phyloP scores from a whole-genome alignment of 1,140 invertebrate species.

The Neotoxoptera formosana region DNA sequence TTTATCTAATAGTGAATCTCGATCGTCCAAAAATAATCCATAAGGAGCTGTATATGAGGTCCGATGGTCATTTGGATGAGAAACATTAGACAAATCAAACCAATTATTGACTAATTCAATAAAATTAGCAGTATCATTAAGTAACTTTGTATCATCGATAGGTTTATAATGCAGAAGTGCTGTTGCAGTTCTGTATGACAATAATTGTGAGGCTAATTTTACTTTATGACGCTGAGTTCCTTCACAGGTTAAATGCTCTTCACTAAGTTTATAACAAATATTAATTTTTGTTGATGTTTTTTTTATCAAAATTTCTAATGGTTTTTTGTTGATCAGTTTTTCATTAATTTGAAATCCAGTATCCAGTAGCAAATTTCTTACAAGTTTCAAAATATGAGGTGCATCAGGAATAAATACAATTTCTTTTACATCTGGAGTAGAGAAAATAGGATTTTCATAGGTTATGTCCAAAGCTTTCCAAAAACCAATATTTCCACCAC shows the following conservation, averaged over 20 bases:
- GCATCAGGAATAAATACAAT: not conserved
- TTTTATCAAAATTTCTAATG: not conserved
- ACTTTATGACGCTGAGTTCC: not conserved
- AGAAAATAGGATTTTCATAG: slow-evolving; percentile 58
- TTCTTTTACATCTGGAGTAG: slow-evolving; percentile 60
- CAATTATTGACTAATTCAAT: not conserved
- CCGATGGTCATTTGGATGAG: not conserved
- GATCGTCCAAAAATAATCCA: not conserved
- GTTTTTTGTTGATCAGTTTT: not conserved
- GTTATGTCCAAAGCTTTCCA: slow-evolving; percentile 62
- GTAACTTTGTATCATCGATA: not conserved
- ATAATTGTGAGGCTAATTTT: not conserved
- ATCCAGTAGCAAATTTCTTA: not conserved
- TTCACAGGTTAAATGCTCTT: not conserved
- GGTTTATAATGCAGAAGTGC: not conserved
- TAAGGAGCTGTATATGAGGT: not conserved
- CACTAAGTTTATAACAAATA: not conserved
- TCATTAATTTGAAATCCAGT: not conserved
- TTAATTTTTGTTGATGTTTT: not conserved
- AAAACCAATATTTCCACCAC: slow-evolving; percentile 61
- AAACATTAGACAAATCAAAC: not conserved
- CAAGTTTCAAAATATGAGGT: not conserved
- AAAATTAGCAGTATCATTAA: not conserved
- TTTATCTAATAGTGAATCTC: not conserved
- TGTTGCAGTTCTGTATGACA: not conserved